Conservation (phyloP, 2,888 invertebrate genomes). For the Habrosyne pyritoides region DNA sequence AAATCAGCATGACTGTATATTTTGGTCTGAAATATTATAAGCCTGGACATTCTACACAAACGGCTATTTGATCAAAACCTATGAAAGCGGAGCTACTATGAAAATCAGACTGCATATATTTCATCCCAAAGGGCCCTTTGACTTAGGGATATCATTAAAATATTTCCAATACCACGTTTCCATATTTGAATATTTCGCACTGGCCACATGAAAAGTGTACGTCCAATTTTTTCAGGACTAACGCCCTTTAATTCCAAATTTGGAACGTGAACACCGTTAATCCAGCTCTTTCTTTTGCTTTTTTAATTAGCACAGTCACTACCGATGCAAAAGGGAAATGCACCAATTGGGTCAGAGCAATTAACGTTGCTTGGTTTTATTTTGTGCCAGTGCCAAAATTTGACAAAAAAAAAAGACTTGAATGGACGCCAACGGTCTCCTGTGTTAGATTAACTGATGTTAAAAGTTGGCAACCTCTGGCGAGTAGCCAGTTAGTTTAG, state of each 20-base stretch:
- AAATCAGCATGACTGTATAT: not conserved
- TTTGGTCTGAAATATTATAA: too few relatives aligned
- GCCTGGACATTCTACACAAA: too few relatives aligned
- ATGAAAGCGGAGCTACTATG: too few relatives aligned
- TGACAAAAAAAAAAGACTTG: constrained; percentile 57
- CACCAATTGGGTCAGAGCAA: constrained; percentile 62
- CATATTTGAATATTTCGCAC: not conserved
- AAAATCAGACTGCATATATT: too few relatives aligned
- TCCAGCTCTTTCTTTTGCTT: constrained; percentile 29
- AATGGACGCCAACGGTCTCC: constrained; percentile 61
- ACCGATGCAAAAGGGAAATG: constrained; percentile 45
- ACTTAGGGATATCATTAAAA: not conserved
- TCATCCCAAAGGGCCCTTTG: not conserved
- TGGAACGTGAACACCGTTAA: constrained; percentile 24
- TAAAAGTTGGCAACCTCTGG: constrained; percentile 64
- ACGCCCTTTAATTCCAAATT: constrained; percentile 21
- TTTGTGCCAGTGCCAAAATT: constrained; percentile 71
- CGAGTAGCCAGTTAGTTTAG: constrained; percentile 43
- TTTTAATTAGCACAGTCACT: constrained; percentile 52
- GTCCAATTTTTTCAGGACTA: not conserved
- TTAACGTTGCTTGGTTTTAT: constrained; percentile 69
- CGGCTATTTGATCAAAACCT: too few relatives aligned
- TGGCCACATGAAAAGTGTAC: not conserved
- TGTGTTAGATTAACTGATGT: constrained; percentile 75
- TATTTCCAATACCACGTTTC: not conserved